Base-by-base conservation (phyloP, 2,888 invertebrate genomes). In the Liodrosophila aerea region DNA sequence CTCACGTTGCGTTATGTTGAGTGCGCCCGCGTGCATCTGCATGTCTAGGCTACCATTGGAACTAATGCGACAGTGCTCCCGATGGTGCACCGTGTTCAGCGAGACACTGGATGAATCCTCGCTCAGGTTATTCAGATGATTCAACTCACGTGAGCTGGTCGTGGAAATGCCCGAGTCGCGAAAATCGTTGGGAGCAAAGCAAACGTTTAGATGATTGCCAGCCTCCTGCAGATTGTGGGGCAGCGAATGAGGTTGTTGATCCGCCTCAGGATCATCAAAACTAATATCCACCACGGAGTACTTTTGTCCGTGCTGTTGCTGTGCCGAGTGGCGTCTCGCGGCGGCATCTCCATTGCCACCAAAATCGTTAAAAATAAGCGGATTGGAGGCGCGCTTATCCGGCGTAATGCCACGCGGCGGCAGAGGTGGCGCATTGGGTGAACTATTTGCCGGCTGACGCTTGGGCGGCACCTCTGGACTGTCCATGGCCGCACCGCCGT, bases 391-490 rank as follows among this genome's bases (percentile, higher is more conserved):
- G n/a, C 90, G 78, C 52, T 90, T 90, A 33, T 90, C 90, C 0
- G 90, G 89, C 5, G 89, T 89, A 70, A 94, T 94, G 5, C 95
- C 95, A 61, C 96, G 91, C 0, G 96, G 96, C 2, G 96, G 96
- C 53, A 96, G 87, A 0, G 96, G 96, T 12, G 95, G 95, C 0
- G 96, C 96, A 71, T 54, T 92, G 90, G 66, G 90, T 4, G 92
- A 91, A 4, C 90, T 85, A 5, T 90, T 78, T 0, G 69, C 47
- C 2, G 75, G 64, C 49, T 91, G 34, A 0, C 91, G 90, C 84
- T 89, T 92, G 3, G 92, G 92, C 11, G 92, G 92, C 61, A 92
- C 88, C 61, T 90, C 90, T 0, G 90, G 90, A 43, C 89, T 89
- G 37, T 90, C 90, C 31, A 85, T 83, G 12, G 80, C 64, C 2